A percentile compares a stretch with the other conserved stretches of the same genome.
Evolutionary conservation across 1,140 invertebrate species (phyloP).

Genomic region (Olivierus martensii): DNA sequence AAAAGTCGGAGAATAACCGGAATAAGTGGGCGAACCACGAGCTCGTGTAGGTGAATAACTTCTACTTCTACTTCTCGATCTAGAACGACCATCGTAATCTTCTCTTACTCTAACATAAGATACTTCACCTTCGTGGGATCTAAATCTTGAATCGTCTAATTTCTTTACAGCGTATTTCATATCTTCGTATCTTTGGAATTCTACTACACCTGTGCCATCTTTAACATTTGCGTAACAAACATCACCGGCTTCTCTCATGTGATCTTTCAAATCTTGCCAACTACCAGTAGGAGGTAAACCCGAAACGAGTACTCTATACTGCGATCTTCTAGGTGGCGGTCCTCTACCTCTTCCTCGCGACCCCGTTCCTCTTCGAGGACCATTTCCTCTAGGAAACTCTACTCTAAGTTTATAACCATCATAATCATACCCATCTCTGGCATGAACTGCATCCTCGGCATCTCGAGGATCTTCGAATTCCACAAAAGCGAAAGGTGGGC

Average conservation of each 20-base stretch:
- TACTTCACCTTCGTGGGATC: conserved; percentile 96
- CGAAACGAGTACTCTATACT: conserved; percentile 82
- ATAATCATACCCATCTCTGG: conserved; percentile 94
- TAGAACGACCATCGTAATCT: conserved; percentile 55
- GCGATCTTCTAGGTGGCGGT: conserved; percentile 75
- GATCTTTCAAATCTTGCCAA: conserved; percentile 98
- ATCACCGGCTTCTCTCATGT: conserved; percentile 98
- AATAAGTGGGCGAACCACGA: conserved; percentile 54
- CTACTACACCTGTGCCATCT: conserved; percentile 95
- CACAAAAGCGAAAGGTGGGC: conserved; percentile 97
- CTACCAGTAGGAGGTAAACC: conserved; percentile 76
- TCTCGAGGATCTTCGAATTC: conserved; percentile 96
- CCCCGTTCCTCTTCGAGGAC: conserved; percentile 36
- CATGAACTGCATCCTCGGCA: conserved; percentile 45
- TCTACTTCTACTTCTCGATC: conserved; percentile 47
- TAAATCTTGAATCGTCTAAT: conserved; percentile 89
- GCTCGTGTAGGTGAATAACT: conserved; percentile 39
- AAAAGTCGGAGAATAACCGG: conserved; percentile 58
- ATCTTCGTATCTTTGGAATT: conserved; percentile 91
- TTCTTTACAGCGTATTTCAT: conserved; percentile 99
- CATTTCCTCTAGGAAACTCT: conserved; percentile 71
- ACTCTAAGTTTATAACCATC: conserved; percentile 93
- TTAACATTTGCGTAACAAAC: conserved; percentile 98
- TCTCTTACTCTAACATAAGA: conserved; percentile 90
- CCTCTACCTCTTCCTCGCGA: conserved; percentile 36